Evolutionary conservation across 92 coral and sea anemone species (phyloP).

Genomic region (Plumapathes pennacea): DNA sequence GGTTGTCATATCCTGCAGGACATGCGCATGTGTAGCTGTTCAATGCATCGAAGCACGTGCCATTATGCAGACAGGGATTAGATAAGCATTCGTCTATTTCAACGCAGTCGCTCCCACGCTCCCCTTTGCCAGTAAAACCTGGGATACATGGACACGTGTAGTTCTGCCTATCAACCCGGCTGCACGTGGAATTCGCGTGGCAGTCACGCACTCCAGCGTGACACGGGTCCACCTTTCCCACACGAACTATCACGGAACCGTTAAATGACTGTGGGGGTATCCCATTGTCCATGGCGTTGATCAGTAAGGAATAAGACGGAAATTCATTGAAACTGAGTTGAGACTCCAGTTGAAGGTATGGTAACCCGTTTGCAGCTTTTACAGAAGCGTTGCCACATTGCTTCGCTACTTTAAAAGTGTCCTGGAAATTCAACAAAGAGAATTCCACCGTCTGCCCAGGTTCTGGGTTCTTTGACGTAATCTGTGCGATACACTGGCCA

Average conservation of each 20-base stretch:
- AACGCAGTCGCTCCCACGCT: slow-evolving; percentile 79
- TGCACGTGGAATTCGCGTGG: slow-evolving; percentile 71
- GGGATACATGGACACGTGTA: slow-evolving; percentile 68
- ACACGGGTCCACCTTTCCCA: slow-evolving; percentile 83
- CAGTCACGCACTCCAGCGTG: slow-evolving; percentile 48
- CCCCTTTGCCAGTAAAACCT: slow-evolving; percentile 76
- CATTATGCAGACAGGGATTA: slow-evolving; percentile 53
- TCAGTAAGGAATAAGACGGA: slow-evolving; percentile 38
- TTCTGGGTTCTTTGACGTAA: slow-evolving; percentile 76
- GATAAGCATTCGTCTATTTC: slow-evolving; percentile 76
- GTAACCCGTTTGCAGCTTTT: neutral
- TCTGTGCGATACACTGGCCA: slow-evolving; percentile 70
- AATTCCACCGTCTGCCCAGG: slow-evolving; percentile 50
- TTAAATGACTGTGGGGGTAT: slow-evolving; percentile 48
- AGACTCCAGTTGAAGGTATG: slow-evolving; percentile 43
- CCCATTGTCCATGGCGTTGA: slow-evolving; percentile 69
- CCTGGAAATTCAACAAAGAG: slow-evolving; percentile 47
- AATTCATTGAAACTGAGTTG: slow-evolving; percentile 61
- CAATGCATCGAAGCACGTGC: slow-evolving; percentile 64
- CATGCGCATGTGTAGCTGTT: slow-evolving; percentile 71
- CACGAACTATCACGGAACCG: slow-evolving; percentile 58
- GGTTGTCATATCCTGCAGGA: slow-evolving; percentile 48
- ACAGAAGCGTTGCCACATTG: slow-evolving; percentile 23
- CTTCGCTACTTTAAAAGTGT: slow-evolving; percentile 48
- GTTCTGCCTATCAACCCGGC: slow-evolving; percentile 63